Conservation (phyloP, 2,113 vertebrate species). For the Cavia porcellus region DNA sequence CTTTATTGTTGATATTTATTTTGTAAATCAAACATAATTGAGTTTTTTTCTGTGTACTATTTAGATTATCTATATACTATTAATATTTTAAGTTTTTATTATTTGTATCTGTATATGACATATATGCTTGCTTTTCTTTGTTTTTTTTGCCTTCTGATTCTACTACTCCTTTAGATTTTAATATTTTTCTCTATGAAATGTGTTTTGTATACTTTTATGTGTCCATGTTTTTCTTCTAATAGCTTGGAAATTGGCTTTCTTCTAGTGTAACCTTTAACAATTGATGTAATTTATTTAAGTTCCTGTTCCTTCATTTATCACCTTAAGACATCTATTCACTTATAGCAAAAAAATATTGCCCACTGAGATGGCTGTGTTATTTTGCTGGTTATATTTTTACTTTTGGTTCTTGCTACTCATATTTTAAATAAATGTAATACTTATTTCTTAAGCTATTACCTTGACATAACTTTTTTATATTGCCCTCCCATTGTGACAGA, state of each 20-base stretch:
- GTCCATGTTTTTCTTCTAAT: background rate
- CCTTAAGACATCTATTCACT: background rate
- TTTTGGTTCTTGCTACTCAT: background rate
- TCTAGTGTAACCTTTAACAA: background rate
- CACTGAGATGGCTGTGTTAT: background rate
- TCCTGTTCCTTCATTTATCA: background rate
- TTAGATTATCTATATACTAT: background rate
- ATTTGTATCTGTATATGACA: background rate
- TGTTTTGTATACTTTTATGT: background rate
- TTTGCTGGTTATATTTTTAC: slow-evolving; percentile 8
- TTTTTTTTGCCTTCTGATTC: background rate
- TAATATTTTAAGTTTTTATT: background rate
- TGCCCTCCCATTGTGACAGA: background rate
- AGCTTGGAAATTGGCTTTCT: background rate
- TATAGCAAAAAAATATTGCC: background rate
- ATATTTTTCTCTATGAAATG: background rate
- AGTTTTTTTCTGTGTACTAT: background rate
- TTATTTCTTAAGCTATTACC: background rate
- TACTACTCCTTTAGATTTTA: slow-evolving; percentile 3
- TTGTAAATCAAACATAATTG: background rate
- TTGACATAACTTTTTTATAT: background rate
- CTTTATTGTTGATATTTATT: background rate
- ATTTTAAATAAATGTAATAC: slow-evolving; percentile 3
- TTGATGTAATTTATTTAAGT: background rate
- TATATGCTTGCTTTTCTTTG: background rate